Conservation (phyloP, 2,888 invertebrate species). For the Leptinotarsa juncta region DNA sequence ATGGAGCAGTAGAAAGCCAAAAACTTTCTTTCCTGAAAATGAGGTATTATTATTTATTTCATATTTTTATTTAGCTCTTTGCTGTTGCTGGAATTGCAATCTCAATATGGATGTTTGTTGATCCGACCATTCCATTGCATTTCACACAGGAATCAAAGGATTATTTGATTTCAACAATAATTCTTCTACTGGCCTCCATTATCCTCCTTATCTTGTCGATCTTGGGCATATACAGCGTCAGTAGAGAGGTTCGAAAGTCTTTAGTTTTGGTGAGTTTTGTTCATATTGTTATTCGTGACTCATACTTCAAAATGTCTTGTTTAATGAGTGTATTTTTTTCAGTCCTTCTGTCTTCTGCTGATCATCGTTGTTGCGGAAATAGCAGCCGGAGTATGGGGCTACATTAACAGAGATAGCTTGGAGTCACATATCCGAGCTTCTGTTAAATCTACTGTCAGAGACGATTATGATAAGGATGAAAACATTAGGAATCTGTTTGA, state of each 20-base stretch:
- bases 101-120: constrained; percentile 82
- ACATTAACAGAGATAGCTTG: constrained; percentile 76
- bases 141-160: constrained; percentile 74
- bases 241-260: constrained; percentile 81
- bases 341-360: constrained; percentile 84
- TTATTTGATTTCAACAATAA: constrained; percentile 77
- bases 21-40: no score
- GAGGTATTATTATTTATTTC: neutral
- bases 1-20: no score
- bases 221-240: constrained; percentile 86
- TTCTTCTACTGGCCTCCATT: constrained; percentile 78
- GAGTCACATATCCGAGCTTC: constrained; percentile 74
- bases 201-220: constrained; percentile 81
- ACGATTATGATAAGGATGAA: constrained; percentile 70
- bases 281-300: neutral
- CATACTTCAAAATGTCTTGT: no score
- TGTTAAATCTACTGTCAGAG: constrained; percentile 73
- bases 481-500: constrained; percentile 74
- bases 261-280: constrained; percentile 75
- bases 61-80: constrained; percentile 71
- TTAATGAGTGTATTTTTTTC: constrained; percentile 53
- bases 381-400: constrained; percentile 82
- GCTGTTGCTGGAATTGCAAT: constrained; percentile 77
- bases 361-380: constrained; percentile 83
- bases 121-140: constrained; percentile 79